A percentile compares a stretch with the other conserved stretches of the same genome.
Conservation (phyloP, 2,888 invertebrate genomes). For the Piscicola geometra region DNA sequence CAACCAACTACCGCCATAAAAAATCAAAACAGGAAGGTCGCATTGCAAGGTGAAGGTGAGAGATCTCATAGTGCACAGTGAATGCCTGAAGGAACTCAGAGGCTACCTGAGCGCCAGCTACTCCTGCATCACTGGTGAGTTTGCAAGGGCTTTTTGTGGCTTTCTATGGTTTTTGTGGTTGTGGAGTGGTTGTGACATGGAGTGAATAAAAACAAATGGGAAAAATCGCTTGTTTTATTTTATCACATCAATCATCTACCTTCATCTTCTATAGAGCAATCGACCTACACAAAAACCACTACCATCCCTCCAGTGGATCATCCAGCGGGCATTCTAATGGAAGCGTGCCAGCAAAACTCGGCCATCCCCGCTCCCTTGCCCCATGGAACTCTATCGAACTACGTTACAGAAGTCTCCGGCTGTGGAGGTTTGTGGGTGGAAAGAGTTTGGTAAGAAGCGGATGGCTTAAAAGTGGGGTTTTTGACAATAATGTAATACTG, state of each 20-base stretch:
- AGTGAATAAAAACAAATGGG: too few relatives aligned
- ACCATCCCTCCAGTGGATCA: constrained; percentile 1
- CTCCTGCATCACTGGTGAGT: constrained; percentile 35
- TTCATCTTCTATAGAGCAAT: too few relatives aligned
- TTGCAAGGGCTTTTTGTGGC: too few relatives aligned
- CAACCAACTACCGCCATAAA: neutral
- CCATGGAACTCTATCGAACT: neutral
- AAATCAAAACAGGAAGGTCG: neutral
- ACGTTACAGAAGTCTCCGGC: neutral
- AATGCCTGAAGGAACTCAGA: constrained; percentile 33
- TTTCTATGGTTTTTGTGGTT: too few relatives aligned
- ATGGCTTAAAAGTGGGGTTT: too few relatives aligned
- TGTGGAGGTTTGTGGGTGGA: constrained; percentile 4
- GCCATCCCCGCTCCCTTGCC: neutral
- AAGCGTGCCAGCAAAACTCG: neutral
- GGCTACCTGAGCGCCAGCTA: constrained; percentile 33
- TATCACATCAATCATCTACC: too few relatives aligned
- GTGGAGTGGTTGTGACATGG: too few relatives aligned
- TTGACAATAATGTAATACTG: too few relatives aligned
- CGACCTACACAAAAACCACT: too few relatives aligned
- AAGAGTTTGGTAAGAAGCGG: too few relatives aligned
- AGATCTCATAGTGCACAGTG: constrained; percentile 33
- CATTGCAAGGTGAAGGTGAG: constrained; percentile 34
- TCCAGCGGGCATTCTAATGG: neutral
- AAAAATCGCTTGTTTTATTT: too few relatives aligned